A percentile compares a stretch with the other conserved stretches of the same genome.
Conservation (phyloP, 2,113 vertebrate species). For the Argyrosomus japonicus region DNA sequence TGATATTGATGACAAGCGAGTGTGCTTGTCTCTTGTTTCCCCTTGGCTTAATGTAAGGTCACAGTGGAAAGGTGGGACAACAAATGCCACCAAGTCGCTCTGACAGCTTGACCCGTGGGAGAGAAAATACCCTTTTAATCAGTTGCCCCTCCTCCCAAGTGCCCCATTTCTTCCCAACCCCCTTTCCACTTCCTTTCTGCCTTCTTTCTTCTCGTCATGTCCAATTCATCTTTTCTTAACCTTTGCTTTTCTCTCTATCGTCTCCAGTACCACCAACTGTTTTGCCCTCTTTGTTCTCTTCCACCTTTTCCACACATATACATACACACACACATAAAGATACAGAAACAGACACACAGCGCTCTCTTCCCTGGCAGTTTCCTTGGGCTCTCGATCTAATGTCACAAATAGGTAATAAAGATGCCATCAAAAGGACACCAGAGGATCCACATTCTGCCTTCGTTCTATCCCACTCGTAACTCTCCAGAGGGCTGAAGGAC, state of each 20-base stretch:
- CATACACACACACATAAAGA: conserved; percentile 3
- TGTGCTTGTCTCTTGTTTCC: conserved; percentile 63
- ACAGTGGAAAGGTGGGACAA: conserved; percentile 75
- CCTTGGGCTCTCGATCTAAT: conserved; percentile 58
- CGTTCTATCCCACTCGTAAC: conserved; percentile 69
- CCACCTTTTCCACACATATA: background rate
- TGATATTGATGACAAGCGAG: conserved; percentile 67
- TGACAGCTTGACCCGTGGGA: conserved; percentile 78
- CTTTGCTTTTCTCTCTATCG: conserved; percentile 52
- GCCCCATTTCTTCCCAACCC: conserved; percentile 29
- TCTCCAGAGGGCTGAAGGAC: conserved; percentile 70
- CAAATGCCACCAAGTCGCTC: conserved; percentile 68
- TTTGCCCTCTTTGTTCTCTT: conserved; percentile 36
- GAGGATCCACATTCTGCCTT: conserved; percentile 71
- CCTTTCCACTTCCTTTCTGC: conserved; percentile 25
- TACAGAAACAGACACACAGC: conserved; percentile 11
- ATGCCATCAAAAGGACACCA: conserved; percentile 74
- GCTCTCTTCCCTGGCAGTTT: conserved; percentile 44
- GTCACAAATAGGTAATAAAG: conserved; percentile 80
- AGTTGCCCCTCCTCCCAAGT: conserved; percentile 35
- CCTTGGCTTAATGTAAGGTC: conserved; percentile 78
- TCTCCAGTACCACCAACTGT: conserved; percentile 23
- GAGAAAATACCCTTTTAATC: conserved; percentile 68
- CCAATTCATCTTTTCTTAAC: conserved; percentile 66
- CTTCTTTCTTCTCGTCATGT: conserved; percentile 43